A percentile compares a stretch with the other conserved stretches of the same genome.
Evolutionary conservation across 2,797 vertebrate genomes (phyloP).

Genomic region (Galaxias olidus): DNA sequence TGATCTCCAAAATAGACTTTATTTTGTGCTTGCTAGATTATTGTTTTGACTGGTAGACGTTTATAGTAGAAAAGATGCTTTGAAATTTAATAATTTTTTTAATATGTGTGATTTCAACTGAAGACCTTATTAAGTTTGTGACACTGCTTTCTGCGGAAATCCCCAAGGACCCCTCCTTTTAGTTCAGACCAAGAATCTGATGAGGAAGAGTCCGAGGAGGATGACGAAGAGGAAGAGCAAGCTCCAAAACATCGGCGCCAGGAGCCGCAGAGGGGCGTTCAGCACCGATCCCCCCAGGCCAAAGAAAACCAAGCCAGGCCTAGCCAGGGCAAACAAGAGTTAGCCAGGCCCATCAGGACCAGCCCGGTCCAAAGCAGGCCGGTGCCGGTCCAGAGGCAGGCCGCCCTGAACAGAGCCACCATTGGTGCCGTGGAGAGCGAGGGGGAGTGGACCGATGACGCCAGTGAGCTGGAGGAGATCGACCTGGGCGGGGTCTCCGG

Average conservation of each 20-base stretch:
- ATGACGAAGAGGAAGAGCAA: constrained; percentile 37
- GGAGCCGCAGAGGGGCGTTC: constrained; percentile 27
- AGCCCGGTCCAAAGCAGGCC: constrained; percentile 25
- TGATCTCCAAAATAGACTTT: too few species aligned
- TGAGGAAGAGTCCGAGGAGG: constrained; percentile 49
- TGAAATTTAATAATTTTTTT: too few species aligned
- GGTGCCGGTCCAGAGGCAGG: too few species aligned
- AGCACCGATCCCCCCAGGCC: constrained; percentile 24
- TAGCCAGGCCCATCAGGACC: constrained; percentile 15
- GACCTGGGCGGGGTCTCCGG: constrained; percentile 46
- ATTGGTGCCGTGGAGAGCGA: constrained; percentile 52
- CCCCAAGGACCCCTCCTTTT: constrained; percentile 67
- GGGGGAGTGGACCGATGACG: constrained; percentile 64
- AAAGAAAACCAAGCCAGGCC: constrained; percentile 19
- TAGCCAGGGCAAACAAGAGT: constrained; percentile 27
- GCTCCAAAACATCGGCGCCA: constrained; percentile 20
- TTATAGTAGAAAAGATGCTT: too few species aligned
- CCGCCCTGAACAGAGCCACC: constrained; percentile 17
- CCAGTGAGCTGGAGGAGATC: constrained; percentile 76
- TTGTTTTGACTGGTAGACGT: too few species aligned
- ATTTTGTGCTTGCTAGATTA: too few species aligned
- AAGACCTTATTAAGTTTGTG: too few species aligned
- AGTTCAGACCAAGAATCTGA: constrained; percentile 72
- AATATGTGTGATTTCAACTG: too few species aligned
- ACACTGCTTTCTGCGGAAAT: too few species aligned